Percentiles rank a stretch among this genome's conserved stretches.
Evolutionary conservation across 2,797 vertebrate species (phyloP).

Genomic region (Malurus splendens): DNA sequence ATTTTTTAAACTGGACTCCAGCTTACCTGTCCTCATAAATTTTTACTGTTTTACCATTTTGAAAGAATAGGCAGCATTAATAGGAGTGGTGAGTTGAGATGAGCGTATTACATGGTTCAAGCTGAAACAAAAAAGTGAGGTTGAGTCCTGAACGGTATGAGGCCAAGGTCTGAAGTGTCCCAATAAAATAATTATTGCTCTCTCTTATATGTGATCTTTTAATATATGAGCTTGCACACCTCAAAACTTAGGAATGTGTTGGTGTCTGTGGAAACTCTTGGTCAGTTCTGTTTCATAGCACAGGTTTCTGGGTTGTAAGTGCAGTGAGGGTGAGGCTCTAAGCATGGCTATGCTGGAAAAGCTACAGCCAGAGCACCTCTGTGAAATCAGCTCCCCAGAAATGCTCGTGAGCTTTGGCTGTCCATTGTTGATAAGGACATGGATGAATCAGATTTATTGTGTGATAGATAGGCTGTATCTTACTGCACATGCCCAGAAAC

Average conservation of each 20-base stretch:
- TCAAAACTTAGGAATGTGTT: neutral
- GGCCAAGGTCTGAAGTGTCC: neutral
- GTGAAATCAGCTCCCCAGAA: neutral
- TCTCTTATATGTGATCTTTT: neutral
- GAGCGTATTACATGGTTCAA: neutral
- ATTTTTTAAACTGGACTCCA: neutral
- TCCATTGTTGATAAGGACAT: neutral
- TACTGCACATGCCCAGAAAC: neutral
- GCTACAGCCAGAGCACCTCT: neutral
- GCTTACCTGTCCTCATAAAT: neutral
- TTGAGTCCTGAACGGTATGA: neutral
- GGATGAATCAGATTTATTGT: neutral
- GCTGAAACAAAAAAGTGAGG: neutral
- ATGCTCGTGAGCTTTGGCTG: neutral
- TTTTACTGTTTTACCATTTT: no score
- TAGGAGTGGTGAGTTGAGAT: neutral
- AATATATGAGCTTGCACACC: neutral
- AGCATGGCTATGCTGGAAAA: constrained; percentile 24
- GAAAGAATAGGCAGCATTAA: neutral
- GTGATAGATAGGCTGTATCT: neutral
- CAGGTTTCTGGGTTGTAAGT: constrained; percentile 9
- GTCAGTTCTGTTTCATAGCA: constrained; percentile 19
- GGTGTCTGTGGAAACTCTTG: neutral
- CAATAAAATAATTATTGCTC: neutral
- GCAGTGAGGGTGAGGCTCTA: constrained; percentile 1